Conservation (phyloP, 2,888 invertebrate genomes). For the Incurvaria masculella region DNA sequence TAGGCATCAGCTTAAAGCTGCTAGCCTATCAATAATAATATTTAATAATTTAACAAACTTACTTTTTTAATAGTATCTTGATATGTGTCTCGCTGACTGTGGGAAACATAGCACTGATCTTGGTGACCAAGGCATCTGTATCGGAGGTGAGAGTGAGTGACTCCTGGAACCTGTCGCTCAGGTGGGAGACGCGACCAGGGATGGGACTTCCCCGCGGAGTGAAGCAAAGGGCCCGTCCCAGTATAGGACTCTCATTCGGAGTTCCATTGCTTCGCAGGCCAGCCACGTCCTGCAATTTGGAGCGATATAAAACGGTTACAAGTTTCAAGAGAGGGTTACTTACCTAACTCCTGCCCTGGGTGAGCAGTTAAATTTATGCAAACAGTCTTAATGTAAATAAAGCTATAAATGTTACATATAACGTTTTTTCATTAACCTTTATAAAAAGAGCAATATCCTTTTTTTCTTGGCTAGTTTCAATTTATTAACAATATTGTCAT, state of each 20-base stretch:
- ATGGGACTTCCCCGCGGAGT: constrained; percentile 49
- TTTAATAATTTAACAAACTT: constrained; percentile 36
- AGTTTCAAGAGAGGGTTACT: too few species aligned
- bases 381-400: too few species aligned
- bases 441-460: too few species aligned
- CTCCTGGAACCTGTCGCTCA: constrained; percentile 56
- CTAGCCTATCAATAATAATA: background rate
- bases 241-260: constrained; percentile 42
- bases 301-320: too few species aligned
- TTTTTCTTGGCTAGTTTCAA: too few species aligned
- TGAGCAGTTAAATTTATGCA: too few species aligned
- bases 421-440: too few species aligned
- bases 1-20: too few species aligned
- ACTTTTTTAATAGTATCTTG: constrained; percentile 84
- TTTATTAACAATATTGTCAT: too few species aligned
- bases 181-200: constrained; percentile 46
- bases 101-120: constrained; percentile 86
- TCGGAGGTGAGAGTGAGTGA: constrained; percentile 63
- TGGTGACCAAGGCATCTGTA: constrained; percentile 70
- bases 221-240: constrained; percentile 45
- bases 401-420: too few species aligned
- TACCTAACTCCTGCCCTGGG: too few species aligned
- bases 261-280: constrained; percentile 21
- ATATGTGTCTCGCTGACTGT: constrained; percentile 89
- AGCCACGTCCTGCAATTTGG: background rate